Base-by-base conservation (phyloP, 2,888 invertebrate genomes). In the Amblyjoppa proteus region DNA sequence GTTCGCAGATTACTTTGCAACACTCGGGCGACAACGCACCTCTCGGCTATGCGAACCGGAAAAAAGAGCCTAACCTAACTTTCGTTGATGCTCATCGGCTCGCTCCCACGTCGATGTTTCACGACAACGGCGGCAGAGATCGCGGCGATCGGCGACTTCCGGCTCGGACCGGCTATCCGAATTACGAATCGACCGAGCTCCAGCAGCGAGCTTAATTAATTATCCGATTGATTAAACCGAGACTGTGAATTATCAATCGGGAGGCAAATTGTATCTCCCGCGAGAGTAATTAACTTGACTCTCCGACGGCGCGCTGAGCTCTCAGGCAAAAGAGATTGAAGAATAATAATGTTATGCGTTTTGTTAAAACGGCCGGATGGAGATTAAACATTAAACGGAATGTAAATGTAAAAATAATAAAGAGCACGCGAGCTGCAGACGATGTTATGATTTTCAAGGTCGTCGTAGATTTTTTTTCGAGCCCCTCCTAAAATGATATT, bases 11-110 rank as follows among this genome's bases (percentile, higher is more conserved):
- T 92, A 91, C 76, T 88, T 87, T 88, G 64, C 41, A 66, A 41
- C 70, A 82, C 82, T 88, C 79, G 77, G 68, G 84, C 87, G 69
- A 73, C 83, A 88, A 88, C 89, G 85, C 89, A 93, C 92, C 93
- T 93, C 88, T 88, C 91, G 89, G 90, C 83, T 90, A 88, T 88
- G 86, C 88, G 77, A 88, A 90, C 90, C 91, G 89, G 89, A 87
- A 90, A 90, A 90, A 92, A 92, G 90, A 92, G 89, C 88, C 89
- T 89, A 89, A 90, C 90, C 89, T 86, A 68, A 87, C 88, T 88
- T 88, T 86, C 73, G 9, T 38, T 38, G 11, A 4, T 58, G 11
- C 56, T 45, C 25, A 28, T 53, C 73, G 16, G 61, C 70, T 69
- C 71, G 16, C 38, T 68, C 53, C 16, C 20, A 11, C 13, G 28